Percentiles rank a stretch among this genome's conserved stretches.
phyloP scores from a whole-genome alignment of 2,797 vertebrate species.

The Cossypha caffra region DNA sequence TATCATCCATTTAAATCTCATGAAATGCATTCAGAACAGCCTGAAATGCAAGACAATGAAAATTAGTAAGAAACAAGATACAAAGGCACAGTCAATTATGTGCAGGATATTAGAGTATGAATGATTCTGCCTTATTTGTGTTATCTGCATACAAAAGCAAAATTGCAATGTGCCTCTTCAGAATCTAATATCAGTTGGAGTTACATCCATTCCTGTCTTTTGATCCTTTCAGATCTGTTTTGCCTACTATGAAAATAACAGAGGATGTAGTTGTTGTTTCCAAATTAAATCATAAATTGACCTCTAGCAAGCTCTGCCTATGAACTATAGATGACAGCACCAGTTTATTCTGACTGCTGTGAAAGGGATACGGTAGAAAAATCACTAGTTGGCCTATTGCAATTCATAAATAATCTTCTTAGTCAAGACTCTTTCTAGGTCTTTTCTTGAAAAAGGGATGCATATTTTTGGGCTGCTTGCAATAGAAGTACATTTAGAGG shows the following conservation, averaged over 20 bases:
- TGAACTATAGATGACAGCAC: not conserved
- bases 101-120: not conserved
- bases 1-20: not conserved
- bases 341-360: not conserved
- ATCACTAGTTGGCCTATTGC: not conserved
- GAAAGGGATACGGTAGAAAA: not conserved
- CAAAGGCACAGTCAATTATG: not conserved
- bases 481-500: not conserved
- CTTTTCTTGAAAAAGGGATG: not conserved
- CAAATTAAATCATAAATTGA: not conserved
- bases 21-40: not conserved
- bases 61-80: conserved; percentile 17
- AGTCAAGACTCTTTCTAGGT: not conserved
- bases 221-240: not conserved
- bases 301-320: not conserved
- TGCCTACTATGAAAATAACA: not conserved
- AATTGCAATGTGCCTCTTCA: not conserved
- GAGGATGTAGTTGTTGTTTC: not conserved
- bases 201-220: not conserved
- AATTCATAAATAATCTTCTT: not conserved
- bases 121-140: not conserved
- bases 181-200: not conserved
- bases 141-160: not conserved
- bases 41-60: conserved; percentile 11
- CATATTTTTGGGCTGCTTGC: not conserved